These are phyloP conservation scores for Lepeophtheirus nordmannii DNA, from an alignment of 2,888 invertebrate species.

Conservation along the genomic window DNA sequence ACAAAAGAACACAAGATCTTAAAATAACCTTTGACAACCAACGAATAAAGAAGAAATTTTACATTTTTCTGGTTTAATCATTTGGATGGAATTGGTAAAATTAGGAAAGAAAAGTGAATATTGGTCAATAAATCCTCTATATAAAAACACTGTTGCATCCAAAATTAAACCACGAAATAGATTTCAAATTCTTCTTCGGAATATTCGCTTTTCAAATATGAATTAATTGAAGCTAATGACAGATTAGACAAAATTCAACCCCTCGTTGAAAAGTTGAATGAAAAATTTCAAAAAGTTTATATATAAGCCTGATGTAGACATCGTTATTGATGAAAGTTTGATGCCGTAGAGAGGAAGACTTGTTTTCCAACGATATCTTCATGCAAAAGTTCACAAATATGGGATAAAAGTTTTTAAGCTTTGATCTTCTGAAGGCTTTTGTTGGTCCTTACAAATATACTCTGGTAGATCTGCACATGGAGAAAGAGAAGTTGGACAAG, in stretches of 20 bases:
- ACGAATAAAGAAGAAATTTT: slow-evolving; percentile 1
- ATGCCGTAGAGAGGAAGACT: neutral
- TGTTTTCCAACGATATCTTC: neutral
- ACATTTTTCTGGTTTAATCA: neutral
- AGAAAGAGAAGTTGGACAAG: neutral
- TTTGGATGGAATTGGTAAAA: neutral
- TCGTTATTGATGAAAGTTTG: neutral
- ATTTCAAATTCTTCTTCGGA: neutral
- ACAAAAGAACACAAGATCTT: neutral
- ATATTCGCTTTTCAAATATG: neutral
- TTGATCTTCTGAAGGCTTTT: neutral
- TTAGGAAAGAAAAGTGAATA: neutral
- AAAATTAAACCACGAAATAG: neutral
- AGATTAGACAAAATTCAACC: too few relatives aligned
- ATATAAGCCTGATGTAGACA: neutral
- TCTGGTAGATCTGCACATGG: neutral
- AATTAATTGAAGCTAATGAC: too few relatives aligned
- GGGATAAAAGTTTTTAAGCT: neutral
- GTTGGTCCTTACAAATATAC: neutral
- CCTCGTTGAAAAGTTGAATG: too few relatives aligned
- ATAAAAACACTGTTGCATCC: neutral
- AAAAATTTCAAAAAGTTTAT: neutral
- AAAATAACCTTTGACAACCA: neutral
- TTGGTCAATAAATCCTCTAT: neutral
- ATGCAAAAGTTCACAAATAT: too few relatives aligned